These are phyloP conservation scores for Calameuta pallipes DNA, from an alignment of 2,888 invertebrate genomes.

Conservation along the genomic window DNA sequence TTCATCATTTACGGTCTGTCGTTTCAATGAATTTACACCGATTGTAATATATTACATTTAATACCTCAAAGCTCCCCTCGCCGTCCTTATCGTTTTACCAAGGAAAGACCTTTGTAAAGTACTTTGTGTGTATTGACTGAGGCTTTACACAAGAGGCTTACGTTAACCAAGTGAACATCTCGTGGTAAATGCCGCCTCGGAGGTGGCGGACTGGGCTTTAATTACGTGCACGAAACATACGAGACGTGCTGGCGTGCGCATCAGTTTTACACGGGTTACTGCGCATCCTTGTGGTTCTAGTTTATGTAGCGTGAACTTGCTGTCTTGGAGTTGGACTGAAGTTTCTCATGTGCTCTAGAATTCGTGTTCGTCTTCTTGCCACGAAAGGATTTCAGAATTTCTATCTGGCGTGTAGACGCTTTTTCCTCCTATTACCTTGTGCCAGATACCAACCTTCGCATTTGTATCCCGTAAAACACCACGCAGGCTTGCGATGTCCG, in stretches of 20 bases:
- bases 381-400: neutral
- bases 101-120: neutral
- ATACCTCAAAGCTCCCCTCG: neutral
- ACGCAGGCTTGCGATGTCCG: neutral
- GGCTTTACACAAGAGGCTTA: neutral
- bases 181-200: neutral
- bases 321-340: neutral
- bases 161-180: neutral
- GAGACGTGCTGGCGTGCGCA: constrained; percentile 36
- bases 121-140: neutral
- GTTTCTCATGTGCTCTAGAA: neutral
- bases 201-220: constrained; percentile 36
- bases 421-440: neutral
- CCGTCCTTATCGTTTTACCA: neutral
- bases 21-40: neutral
- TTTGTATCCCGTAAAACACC: neutral
- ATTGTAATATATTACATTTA: neutral
- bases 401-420: neutral
- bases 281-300: constrained; percentile 18
- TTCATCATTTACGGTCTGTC: neutral
- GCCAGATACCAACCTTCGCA: neutral
- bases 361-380: neutral
- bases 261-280: constrained; percentile 20
- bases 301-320: constrained; percentile 31
- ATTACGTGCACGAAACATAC: constrained; percentile 48